Evolutionary conservation across 2,888 invertebrate species (phyloP), one percentile per base, ranked within the genome.

Genomic region (Nomada hirtipes): DNA sequence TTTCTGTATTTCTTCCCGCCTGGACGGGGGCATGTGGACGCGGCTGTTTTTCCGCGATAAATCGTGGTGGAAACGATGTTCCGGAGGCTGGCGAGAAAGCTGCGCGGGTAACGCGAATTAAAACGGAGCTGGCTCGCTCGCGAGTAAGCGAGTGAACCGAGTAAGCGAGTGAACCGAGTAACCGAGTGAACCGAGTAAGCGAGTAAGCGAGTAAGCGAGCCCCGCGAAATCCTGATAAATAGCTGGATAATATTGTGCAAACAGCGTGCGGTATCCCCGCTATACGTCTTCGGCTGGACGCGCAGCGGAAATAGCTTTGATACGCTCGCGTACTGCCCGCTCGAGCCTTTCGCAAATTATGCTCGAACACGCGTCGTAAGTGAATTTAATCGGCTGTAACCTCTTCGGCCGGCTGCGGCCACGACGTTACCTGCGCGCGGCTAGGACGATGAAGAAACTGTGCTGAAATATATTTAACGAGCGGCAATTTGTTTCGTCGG

Each of bases 211-310:
- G 7, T 36, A 36, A 36, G 23, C 67, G 50, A 36, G 63, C 44
- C 79, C 77, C 74, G 84, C 81, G 81, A 90, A 90, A 91, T 91
- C 91, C 90, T 92, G 92, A 92, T 92, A 91, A 92, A 92, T 91
- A 88, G 90, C 85, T 74, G 91, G 90, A 90, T 92, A 91, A 92
- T 91, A 89, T 91, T 90, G 89, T 90, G 89, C 90, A 90, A 92
- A 91, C 90, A 90, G 83, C 79, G 70, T 73, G 87, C 86, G 80
- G 88, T 88, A 89, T 86, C 84, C 87, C 84, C 87, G 50, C 86
- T 81, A 86, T 92, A 85, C 85, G 87, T 91, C 90, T 89, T 89
- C 77, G 77, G n/a, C 20, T 71, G 68, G 83, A 83, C 79, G 60
- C 69, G 63, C 67, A 64, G 67, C 82, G 85, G 85, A 87, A 89